phyloP scores from a whole-genome alignment of 2,113 vertebrate species.

The Phaethornis superciliosus region DNA sequence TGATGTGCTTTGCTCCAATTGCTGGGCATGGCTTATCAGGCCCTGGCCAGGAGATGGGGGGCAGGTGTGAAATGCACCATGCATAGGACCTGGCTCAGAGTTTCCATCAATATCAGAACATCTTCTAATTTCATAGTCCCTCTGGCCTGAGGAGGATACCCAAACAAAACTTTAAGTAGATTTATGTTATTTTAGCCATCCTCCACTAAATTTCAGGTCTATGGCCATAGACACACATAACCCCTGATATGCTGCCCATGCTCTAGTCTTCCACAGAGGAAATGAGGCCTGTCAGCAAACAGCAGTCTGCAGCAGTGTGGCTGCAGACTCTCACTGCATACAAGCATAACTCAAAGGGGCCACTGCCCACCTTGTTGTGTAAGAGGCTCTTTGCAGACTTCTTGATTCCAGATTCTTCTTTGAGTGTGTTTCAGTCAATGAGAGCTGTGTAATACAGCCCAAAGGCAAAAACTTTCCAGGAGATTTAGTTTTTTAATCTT shows the following conservation, averaged over 20 bases:
- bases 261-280: neutral
- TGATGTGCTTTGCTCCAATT: neutral
- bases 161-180: neutral
- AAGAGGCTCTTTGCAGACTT: neutral
- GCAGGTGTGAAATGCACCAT: neutral
- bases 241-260: accelerated
- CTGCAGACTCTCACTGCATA: accelerated
- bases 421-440: neutral
- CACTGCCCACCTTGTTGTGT: neutral
- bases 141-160: neutral
- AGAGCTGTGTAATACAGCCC: neutral
- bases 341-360: neutral
- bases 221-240: accelerated
- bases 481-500: neutral
- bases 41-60: neutral
- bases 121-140: neutral
- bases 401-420: neutral
- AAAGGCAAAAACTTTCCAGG: neutral
- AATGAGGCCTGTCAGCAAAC: accelerated
- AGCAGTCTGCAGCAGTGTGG: neutral
- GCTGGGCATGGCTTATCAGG: neutral
- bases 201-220: neutral
- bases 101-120: accelerated
- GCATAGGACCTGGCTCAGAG: neutral
- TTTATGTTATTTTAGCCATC: neutral